Evolutionary conservation across 2,888 invertebrate species (phyloP), one percentile per base, ranked within the genome.

Genomic region (Teinopalpus imperialis): DNA sequence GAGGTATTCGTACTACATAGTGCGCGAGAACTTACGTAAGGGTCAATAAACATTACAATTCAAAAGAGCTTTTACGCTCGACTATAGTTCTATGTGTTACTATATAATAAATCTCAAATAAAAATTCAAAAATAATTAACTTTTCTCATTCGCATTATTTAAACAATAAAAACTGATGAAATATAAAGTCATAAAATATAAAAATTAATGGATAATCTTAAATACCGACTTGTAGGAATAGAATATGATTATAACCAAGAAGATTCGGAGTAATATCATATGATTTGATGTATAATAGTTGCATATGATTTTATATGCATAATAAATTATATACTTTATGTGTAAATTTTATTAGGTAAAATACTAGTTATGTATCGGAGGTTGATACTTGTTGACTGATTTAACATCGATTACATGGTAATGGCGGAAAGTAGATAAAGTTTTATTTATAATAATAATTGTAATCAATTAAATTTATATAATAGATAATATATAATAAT

Each of bases 251-350:
- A 13, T 10, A 26, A 26, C 10, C 6, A 6, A 9, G 24, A 2
- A 12, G 2, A 26, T 42, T 42, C n/a, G 3, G 23, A 16, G 36
- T 10, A 21, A 29, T 16, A 10, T 0, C 34, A 14, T 32, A 10
- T 21, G 21, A 30, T 14, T 30, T 32, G 24, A 26, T n/a, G 12
- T 21, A 24, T 34, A 43, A 23, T 45, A 21, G 43, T 24, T 9
- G 24, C 27, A 32, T 30, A 48, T 52, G 24, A 48, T 48, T 29
- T 49, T 47, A 43, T 50, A 36, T 48, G 30, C 40, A 45, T 43
- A 48, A 41, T 48, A 24, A 46, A 50, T 50, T 46, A 14, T 23
- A 24, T 31, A 24, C 8, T 36, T 36, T 13, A 40, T 39, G 31
- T 40, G 23, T 13, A n/a, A 3, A 7, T 14, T n/a, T 12, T 31